Evolutionary conservation across 1,140 invertebrate species (phyloP).

Genomic region (Coelopa frigida): DNA sequence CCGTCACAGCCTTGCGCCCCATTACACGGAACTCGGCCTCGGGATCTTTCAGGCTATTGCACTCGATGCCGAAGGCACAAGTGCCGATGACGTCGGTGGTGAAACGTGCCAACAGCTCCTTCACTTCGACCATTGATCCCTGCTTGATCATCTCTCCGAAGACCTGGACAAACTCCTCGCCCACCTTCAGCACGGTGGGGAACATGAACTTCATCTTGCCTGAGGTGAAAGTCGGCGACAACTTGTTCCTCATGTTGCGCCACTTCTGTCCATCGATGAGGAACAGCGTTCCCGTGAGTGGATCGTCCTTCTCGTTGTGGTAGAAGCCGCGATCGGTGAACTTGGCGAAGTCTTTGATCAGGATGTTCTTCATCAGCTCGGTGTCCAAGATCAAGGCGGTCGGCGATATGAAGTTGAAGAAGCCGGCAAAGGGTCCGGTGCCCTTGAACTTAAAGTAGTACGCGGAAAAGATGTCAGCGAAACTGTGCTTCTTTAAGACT

Average conservation of each 20-base stretch:
- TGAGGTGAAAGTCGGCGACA: slow-evolving; percentile 55
- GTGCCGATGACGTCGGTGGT: slow-evolving; percentile 50
- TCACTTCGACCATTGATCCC: slow-evolving; percentile 24
- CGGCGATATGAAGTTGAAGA: neutral
- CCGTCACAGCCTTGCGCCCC: slow-evolving; percentile 25
- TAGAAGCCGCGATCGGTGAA: slow-evolving; percentile 48
- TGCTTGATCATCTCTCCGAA: slow-evolving; percentile 12
- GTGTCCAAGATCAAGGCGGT: slow-evolving; percentile 2
- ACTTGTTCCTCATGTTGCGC: slow-evolving; percentile 50
- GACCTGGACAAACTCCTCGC: slow-evolving; percentile 6
- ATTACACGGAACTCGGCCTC: slow-evolving; percentile 49
- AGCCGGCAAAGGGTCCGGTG: slow-evolving; percentile 40
- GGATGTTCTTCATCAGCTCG: slow-evolving; percentile 46
- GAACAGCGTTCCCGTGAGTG: slow-evolving; percentile 47
- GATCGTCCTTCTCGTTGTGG: slow-evolving; percentile 45
- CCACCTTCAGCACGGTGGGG: slow-evolving; percentile 17
- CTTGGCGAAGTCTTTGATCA: slow-evolving; percentile 51
- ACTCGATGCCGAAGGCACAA: slow-evolving; percentile 58
- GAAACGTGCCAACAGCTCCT: slow-evolving; percentile 32
- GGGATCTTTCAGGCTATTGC: slow-evolving; percentile 48
- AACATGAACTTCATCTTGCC: slow-evolving; percentile 51
- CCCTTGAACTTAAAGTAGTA: slow-evolving; percentile 36
- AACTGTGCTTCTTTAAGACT: neutral
- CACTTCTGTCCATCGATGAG: slow-evolving; percentile 48
- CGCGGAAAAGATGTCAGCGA: slow-evolving; percentile 2